Conservation (phyloP, 2,888 invertebrate species). For the Exocentrus adspersus region DNA sequence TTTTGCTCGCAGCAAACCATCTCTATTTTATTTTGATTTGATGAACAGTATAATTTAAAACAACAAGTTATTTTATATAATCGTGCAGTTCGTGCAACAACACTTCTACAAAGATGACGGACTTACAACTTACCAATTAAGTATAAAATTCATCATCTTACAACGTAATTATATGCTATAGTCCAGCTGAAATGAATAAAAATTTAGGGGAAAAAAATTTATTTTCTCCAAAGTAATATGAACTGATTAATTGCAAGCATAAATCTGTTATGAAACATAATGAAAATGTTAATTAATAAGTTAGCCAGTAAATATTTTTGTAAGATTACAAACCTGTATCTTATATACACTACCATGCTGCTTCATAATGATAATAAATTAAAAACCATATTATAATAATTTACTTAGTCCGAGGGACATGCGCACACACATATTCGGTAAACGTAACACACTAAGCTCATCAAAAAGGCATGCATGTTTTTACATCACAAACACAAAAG, state of each 20-base stretch:
- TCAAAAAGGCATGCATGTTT: constrained; percentile 17
- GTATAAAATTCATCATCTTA: constrained; percentile 16
- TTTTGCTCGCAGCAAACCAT: too few species aligned
- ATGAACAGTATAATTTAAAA: not conserved
- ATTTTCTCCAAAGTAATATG: not conserved
- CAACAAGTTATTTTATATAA: too few species aligned
- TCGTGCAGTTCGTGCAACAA: constrained; percentile 23
- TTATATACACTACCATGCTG: constrained; percentile 8
- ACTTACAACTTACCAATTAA: constrained; percentile 21
- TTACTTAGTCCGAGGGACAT: not conserved
- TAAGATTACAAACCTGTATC: constrained; percentile 2
- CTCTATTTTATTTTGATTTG: too few species aligned
- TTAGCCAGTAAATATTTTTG: not conserved
- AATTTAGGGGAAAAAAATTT: constrained; percentile 7
- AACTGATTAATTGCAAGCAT: not conserved
- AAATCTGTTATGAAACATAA: not conserved
- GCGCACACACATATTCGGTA: constrained; percentile 10
- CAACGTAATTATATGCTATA: constrained; percentile 20
- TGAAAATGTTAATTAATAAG: constrained; percentile 1
- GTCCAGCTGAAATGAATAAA: constrained; percentile 23
- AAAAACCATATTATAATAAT: too few species aligned
- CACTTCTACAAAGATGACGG: constrained; percentile 7
- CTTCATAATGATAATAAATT: not conserved
- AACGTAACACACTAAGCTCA: not conserved
- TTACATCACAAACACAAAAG: not conserved